Percentiles rank a stretch among this genome's conserved stretches.
Evolutionary conservation across 2,888 invertebrate genomes (phyloP).

Genomic region (Drosophila lacicola): DNA sequence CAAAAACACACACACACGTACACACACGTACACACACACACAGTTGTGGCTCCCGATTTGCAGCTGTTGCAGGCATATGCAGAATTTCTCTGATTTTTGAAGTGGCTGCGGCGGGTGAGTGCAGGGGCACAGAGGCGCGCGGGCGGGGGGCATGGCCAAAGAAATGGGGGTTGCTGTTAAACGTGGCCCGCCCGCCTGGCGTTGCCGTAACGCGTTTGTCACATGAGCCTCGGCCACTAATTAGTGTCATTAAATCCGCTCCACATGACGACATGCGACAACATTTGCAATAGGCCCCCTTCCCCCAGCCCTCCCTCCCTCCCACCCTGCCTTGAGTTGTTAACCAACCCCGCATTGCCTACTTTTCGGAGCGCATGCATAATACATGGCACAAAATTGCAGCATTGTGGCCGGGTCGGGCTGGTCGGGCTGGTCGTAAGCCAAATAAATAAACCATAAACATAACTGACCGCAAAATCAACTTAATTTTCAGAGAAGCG

Average conservation of each 20-base stretch:
- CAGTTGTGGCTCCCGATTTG: constrained; percentile 34
- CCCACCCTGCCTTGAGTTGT: neutral
- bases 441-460: constrained; percentile 77
- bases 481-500: constrained; percentile 36
- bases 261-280: constrained; percentile 73
- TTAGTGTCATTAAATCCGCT: constrained; percentile 85
- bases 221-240: constrained; percentile 84
- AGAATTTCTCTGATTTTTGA: constrained; percentile 44
- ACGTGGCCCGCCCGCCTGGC: neutral
- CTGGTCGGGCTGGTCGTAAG: constrained; percentile 26
- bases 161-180: neutral
- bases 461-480: constrained; percentile 71
- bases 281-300: constrained; percentile 49
- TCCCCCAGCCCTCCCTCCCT: too few species aligned
- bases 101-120: neutral
- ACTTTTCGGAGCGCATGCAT: constrained; percentile 43
- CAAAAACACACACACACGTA: constrained; percentile 17
- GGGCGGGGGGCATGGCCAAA: neutral
- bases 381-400: constrained; percentile 73
- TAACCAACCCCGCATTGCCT: constrained; percentile 11
- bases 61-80: constrained; percentile 72
- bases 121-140: too few species aligned
- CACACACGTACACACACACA: neutral
- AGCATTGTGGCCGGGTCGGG: constrained; percentile 11
- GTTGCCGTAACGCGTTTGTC: constrained; percentile 81